Percentiles rank a stretch among this genome's conserved stretches.
phyloP scores from a whole-genome alignment of 2,888 invertebrate species.

The Agrochola macilenta region DNA sequence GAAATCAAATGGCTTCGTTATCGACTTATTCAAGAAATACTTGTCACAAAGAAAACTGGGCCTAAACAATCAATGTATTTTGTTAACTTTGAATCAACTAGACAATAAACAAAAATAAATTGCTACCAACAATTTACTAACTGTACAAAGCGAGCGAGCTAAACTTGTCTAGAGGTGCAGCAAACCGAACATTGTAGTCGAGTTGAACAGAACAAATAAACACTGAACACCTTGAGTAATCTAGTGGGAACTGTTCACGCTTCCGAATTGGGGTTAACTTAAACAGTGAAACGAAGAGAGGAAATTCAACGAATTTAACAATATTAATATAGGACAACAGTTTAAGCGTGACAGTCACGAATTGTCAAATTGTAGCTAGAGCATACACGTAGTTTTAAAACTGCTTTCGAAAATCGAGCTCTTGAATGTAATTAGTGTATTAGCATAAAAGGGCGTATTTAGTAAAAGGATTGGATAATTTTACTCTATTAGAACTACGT shows the following conservation, averaged over 20 bases:
- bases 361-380: too few relatives aligned
- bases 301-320: background rate
- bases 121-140: background rate
- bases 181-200: conserved; percentile 21
- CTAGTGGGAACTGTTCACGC: conserved; percentile 11
- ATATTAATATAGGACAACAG: too few relatives aligned
- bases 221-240: conserved; percentile 25
- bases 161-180: conserved; percentile 14
- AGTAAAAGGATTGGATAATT: background rate
- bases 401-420: background rate
- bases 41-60: too few relatives aligned
- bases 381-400: background rate
- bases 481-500: background rate
- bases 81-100: background rate
- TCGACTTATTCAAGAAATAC: too few relatives aligned
- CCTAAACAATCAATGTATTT: too few relatives aligned
- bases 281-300: background rate
- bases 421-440: background rate
- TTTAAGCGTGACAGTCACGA: too few relatives aligned
- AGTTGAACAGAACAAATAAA: conserved; percentile 35
- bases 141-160: conserved; percentile 3
- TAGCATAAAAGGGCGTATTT: background rate
- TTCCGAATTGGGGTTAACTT: conserved; percentile 9
- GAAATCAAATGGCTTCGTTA: too few relatives aligned
- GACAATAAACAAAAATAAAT: too few relatives aligned